Conservation (phyloP, 2,888 invertebrate genomes). For the Muschampia plurimacula region DNA sequence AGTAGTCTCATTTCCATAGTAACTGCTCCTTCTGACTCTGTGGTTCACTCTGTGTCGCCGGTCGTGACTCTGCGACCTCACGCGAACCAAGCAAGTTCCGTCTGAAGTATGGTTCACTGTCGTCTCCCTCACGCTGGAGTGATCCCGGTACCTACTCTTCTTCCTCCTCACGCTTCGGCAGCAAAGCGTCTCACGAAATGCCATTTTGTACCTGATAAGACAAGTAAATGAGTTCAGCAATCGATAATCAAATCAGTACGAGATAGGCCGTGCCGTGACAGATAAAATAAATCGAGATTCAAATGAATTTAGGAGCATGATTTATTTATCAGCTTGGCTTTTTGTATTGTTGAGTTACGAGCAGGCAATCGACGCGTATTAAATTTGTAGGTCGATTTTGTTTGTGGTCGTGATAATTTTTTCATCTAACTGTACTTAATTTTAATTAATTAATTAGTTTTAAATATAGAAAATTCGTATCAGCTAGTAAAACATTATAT, state of each 20-base stretch:
- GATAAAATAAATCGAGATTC: not conserved
- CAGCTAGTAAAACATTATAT: too few species aligned
- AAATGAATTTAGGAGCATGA: not conserved
- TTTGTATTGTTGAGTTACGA: not conserved
- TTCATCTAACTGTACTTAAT: too few species aligned
- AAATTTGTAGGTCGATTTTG: not conserved
- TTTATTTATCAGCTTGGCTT: not conserved
- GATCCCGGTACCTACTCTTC: conserved; percentile 83
- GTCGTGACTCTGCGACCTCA: conserved; percentile 63
- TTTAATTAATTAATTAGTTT: too few species aligned
- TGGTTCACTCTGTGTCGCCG: conserved; percentile 44
- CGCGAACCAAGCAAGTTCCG: conserved; percentile 74
- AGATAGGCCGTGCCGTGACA: not conserved
- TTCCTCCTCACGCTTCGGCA: conserved; percentile 80
- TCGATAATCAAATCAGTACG: conserved; percentile 4
- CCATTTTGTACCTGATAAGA: conserved; percentile 88
- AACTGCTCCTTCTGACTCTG: conserved; percentile 53
- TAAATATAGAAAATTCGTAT: too few species aligned
- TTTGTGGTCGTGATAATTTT: not conserved
- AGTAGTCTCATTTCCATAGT: conserved; percentile 61
- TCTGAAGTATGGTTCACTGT: conserved; percentile 79
- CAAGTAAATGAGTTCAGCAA: not conserved
- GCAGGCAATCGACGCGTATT: not conserved
- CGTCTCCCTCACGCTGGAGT: conserved; percentile 87
- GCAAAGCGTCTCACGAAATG: conserved; percentile 91